Conservation (phyloP, 2,888 invertebrate genomes). For the Cephus nigrinus region DNA sequence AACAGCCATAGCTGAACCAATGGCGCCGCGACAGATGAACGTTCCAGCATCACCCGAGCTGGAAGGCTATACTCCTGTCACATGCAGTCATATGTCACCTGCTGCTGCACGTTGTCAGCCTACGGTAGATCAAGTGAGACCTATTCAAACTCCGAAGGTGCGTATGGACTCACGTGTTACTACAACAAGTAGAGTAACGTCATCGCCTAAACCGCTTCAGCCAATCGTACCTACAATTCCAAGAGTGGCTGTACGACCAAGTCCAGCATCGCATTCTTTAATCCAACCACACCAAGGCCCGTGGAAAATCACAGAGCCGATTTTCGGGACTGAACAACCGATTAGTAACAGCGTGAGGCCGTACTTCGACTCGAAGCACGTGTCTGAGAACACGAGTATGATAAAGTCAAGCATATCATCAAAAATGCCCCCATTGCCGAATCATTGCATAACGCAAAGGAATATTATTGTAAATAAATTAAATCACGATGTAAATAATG, state of each 20-base stretch:
- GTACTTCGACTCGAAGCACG: slow-evolving; percentile 60
- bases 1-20: slow-evolving; percentile 39
- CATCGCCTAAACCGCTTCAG: slow-evolving; percentile 39
- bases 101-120: slow-evolving; percentile 32
- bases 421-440: slow-evolving; percentile 53
- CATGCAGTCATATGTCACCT: slow-evolving; percentile 41
- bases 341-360: slow-evolving; percentile 53
- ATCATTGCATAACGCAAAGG: slow-evolving; percentile 53
- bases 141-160: slow-evolving; percentile 37
- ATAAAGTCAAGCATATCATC: slow-evolving; percentile 59
- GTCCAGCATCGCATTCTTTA: slow-evolving; percentile 41
- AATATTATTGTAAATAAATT: slow-evolving; percentile 49
- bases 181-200: slow-evolving; percentile 30
- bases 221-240: slow-evolving; percentile 51
- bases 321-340: slow-evolving; percentile 49
- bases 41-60: slow-evolving; percentile 20
- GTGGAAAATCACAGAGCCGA: slow-evolving; percentile 53
- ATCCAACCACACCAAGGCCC: slow-evolving; percentile 15
- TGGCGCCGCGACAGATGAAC: slow-evolving; percentile 25
- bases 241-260: slow-evolving; percentile 58
- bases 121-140: slow-evolving; percentile 34
- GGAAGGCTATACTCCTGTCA: slow-evolving; percentile 35
- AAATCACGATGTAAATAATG: slow-evolving; percentile 48
- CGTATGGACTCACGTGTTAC: slow-evolving; percentile 30
- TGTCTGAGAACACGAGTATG: slow-evolving; percentile 62